A percentile compares a stretch with the other conserved stretches of the same genome.
Evolutionary conservation across 2,113 vertebrate species (phyloP).

Genomic region (Meles meles): DNA sequence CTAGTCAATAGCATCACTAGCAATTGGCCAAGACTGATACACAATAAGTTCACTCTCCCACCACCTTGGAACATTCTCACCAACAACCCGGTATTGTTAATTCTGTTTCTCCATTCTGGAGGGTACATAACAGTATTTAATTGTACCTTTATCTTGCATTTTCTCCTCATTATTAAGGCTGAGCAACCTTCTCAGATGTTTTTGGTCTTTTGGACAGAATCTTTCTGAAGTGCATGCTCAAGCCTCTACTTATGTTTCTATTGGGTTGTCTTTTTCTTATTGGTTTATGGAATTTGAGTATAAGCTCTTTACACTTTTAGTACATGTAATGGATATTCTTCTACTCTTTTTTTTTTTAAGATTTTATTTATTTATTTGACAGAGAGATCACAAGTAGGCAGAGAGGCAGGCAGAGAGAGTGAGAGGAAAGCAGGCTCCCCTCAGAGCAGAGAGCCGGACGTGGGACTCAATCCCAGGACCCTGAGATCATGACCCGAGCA

Average conservation of each 20-base stretch:
- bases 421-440: too few species aligned
- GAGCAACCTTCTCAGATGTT: not conserved
- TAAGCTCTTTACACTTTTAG: not conserved
- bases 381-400: too few species aligned
- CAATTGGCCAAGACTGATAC: not conserved
- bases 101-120: not conserved
- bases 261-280: not conserved
- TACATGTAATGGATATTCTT: not conserved
- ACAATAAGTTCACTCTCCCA: not conserved
- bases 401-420: too few species aligned
- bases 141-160: not conserved
- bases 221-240: not conserved
- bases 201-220: not conserved
- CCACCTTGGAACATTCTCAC: not conserved
- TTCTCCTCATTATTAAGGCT: not conserved
- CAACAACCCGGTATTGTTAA: not conserved
- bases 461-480: too few species aligned
- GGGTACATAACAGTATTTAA: not conserved
- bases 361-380: too few species aligned
- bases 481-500: too few species aligned
- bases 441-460: too few species aligned
- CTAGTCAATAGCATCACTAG: not conserved
- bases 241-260: not conserved
- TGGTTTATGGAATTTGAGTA: not conserved
- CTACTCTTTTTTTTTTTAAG: too few species aligned